A percentile compares a stretch with the other conserved stretches of the same genome.
These are phyloP conservation scores for Silvanus unidentatus DNA, from an alignment of 2,888 invertebrate genomes.

Conservation along the genomic window DNA sequence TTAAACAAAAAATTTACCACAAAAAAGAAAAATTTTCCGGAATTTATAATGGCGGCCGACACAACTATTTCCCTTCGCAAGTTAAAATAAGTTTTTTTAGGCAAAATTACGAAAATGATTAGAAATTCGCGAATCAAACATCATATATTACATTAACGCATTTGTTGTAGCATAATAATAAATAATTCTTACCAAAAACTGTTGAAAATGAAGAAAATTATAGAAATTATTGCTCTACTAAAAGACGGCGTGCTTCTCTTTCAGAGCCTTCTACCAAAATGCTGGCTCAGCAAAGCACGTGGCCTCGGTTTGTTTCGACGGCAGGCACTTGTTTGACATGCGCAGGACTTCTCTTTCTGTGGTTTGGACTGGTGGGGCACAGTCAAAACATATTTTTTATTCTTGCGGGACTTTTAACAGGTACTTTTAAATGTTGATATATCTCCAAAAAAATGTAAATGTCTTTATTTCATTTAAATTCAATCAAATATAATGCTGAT, in stretches of 20 bases:
- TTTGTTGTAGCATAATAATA: conserved; percentile 1
- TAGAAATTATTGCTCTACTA: not conserved
- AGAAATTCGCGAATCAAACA: too few relatives aligned
- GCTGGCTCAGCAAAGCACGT: conserved; percentile 53
- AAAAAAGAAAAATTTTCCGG: not conserved
- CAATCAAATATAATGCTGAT: not conserved
- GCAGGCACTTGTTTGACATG: conserved; percentile 55
- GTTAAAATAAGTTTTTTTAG: too few relatives aligned
- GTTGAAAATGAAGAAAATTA: too few relatives aligned
- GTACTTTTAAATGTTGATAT: conserved; percentile 23
- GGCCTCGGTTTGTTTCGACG: conserved; percentile 55
- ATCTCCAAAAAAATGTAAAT: not conserved
- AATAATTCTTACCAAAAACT: conserved; percentile 1
- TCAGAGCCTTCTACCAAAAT: conserved; percentile 56
- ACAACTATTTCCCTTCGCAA: too few relatives aligned
- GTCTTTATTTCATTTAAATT: not conserved
- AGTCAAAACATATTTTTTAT: conserved; percentile 27
- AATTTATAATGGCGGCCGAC: too few relatives aligned
- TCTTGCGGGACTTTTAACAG: conserved; percentile 46
- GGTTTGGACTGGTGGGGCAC: conserved; percentile 38
- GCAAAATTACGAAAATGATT: too few relatives aligned
- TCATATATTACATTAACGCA: too few relatives aligned
- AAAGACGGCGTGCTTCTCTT: conserved; percentile 11
- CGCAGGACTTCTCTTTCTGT: conserved; percentile 52
- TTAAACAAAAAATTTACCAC: conserved; percentile 14